Evolutionary conservation across 2,113 vertebrate genomes (phyloP).

Genomic region (Callopanchax toddi): DNA sequence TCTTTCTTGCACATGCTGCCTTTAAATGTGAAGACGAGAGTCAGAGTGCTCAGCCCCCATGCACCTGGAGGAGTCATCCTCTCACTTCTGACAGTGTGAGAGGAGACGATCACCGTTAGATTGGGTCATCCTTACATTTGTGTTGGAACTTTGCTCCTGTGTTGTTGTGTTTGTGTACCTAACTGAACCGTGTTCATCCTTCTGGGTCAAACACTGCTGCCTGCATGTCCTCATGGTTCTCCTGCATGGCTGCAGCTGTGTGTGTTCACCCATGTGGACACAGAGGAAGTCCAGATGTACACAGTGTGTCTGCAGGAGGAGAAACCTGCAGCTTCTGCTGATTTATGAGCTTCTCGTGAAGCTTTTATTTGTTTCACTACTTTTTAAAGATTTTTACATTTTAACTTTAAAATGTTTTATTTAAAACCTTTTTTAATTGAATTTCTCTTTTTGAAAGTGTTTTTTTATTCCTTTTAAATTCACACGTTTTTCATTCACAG

Average conservation of each 20-base stretch:
- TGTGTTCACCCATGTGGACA: constrained; percentile 10
- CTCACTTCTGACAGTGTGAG: background rate
- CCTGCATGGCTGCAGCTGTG: constrained; percentile 18
- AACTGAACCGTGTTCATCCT: background rate
- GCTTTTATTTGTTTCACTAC: no score
- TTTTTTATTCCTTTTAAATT: no score
- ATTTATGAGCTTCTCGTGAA: no score
- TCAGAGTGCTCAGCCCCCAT: background rate
- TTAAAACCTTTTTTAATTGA: no score
- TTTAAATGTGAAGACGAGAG: constrained; percentile 9
- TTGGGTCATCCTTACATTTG: no score
- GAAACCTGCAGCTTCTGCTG: no score
- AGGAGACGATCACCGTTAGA: background rate
- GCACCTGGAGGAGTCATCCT: constrained; percentile 18
- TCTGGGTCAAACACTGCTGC: background rate
- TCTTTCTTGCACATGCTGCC: background rate
- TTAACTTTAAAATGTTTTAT: no score
- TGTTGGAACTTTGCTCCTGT: no score
- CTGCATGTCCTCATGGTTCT: background rate
- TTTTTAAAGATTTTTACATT: no score
- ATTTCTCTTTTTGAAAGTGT: no score
- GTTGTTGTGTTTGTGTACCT: background rate
- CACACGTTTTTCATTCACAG: no score
- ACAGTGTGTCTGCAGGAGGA: no score
- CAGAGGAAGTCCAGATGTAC: background rate